Evolutionary conservation across 2,113 vertebrate genomes (phyloP).

Genomic region (Fukomys damarensis): DNA sequence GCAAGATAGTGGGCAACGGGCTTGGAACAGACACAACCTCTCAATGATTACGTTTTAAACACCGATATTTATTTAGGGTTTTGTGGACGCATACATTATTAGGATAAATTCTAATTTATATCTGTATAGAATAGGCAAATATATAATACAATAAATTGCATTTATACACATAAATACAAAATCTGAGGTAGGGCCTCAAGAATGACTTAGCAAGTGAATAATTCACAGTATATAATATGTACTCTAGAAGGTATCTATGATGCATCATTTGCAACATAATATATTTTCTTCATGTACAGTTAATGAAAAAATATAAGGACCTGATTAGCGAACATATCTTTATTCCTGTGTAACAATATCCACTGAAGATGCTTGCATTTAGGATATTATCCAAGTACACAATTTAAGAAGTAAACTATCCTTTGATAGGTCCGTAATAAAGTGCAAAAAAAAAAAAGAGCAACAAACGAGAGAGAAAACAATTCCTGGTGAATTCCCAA

Average conservation of each 20-base stretch:
- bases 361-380: slow-evolving; percentile 91
- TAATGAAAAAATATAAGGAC: slow-evolving; percentile 90
- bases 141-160: slow-evolving; percentile 98
- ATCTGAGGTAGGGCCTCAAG: slow-evolving; percentile 99
- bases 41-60: slow-evolving; percentile 88
- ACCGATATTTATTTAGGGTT: slow-evolving; percentile 97
- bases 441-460: slow-evolving; percentile 93
- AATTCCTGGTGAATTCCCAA: slow-evolving; percentile 87
- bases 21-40: slow-evolving; percentile 61
- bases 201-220: slow-evolving; percentile 94
- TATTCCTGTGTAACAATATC: slow-evolving; percentile 96
- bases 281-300: slow-evolving; percentile 87
- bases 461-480: slow-evolving; percentile 89
- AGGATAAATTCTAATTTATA: slow-evolving; percentile 94
- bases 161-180: slow-evolving; percentile 99
- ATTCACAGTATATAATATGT: slow-evolving; percentile 90
- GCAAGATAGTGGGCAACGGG: slow-evolving; percentile 48
- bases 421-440: slow-evolving; percentile 94
- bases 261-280: slow-evolving; percentile 91
- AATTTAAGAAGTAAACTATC: slow-evolving; percentile 96
- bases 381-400: slow-evolving; percentile 97
- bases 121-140: slow-evolving; percentile 97
- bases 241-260: slow-evolving; percentile 88
- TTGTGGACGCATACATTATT: slow-evolving; percentile 93
- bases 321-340: slow-evolving; percentile 95